Percentiles rank a stretch among this genome's conserved stretches.
Conservation (phyloP, 2,113 vertebrate species). For the Coptodon bakossiorum region DNA sequence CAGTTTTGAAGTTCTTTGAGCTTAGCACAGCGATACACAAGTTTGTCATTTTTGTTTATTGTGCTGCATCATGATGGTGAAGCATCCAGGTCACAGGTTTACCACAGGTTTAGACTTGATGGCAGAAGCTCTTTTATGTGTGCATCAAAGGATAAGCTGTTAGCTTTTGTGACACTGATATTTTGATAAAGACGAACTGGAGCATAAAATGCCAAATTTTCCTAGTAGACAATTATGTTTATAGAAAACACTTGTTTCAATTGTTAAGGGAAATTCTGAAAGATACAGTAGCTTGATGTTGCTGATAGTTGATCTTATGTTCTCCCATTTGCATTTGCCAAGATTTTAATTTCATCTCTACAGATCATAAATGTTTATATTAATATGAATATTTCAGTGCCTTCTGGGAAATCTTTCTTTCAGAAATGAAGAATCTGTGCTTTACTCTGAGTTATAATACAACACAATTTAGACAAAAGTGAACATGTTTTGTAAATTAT, state of each 20-base stretch:
- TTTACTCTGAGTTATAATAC: neutral
- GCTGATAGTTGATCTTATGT: neutral
- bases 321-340: neutral
- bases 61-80: neutral
- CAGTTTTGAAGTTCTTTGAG: neutral
- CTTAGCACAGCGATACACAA: neutral
- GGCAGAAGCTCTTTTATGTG: neutral
- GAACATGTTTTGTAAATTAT: neutral
- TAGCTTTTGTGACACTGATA: neutral
- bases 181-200: neutral
- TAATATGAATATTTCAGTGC: neutral
- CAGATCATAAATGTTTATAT: neutral
- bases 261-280: neutral
- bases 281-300: neutral
- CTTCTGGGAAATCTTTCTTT: neutral
- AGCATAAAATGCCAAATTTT: neutral
- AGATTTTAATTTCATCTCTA: neutral
- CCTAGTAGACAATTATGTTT: neutral
- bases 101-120: neutral
- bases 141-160: accelerated
- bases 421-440: neutral
- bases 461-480: neutral
- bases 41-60: neutral
- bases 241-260: neutral
- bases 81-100: neutral